Evolutionary conservation across 1,140 invertebrate genomes (phyloP).

Genomic region (Achatina immaculata): DNA sequence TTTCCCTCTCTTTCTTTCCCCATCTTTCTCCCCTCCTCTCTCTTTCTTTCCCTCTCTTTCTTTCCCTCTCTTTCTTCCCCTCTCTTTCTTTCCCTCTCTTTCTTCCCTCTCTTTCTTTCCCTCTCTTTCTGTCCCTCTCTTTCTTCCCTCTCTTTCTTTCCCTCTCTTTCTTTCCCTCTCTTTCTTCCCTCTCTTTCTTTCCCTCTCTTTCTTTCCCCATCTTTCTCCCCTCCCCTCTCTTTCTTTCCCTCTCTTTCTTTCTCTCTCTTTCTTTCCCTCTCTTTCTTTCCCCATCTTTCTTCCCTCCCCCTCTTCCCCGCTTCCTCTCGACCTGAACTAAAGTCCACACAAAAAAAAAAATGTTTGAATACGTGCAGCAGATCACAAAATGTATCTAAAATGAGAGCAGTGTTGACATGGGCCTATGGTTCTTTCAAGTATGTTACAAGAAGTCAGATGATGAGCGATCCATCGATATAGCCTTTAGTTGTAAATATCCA

Average conservation of each 20-base stretch:
- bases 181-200: neutral
- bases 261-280: constrained; percentile 15
- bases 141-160: neutral
- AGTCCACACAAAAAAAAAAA: no score
- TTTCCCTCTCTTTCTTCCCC: neutral
- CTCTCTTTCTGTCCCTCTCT: neutral
- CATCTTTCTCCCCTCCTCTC: neutral
- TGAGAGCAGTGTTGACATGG: no score
- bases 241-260: neutral
- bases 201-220: neutral
- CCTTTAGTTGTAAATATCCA: no score
- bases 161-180: neutral
- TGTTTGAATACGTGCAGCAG: no score
- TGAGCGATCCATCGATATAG: no score
- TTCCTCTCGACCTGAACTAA: no score
- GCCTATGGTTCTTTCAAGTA: no score
- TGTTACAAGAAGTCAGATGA: no score
- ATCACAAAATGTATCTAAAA: no score
- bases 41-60: neutral
- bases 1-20: neutral
- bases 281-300: neutral
- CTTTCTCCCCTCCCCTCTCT: neutral
- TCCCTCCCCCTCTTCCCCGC: neutral
- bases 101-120: neutral
- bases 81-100: neutral